Conservation (phyloP, 2,113 vertebrate genomes). For the Gopherus evgoodei region DNA sequence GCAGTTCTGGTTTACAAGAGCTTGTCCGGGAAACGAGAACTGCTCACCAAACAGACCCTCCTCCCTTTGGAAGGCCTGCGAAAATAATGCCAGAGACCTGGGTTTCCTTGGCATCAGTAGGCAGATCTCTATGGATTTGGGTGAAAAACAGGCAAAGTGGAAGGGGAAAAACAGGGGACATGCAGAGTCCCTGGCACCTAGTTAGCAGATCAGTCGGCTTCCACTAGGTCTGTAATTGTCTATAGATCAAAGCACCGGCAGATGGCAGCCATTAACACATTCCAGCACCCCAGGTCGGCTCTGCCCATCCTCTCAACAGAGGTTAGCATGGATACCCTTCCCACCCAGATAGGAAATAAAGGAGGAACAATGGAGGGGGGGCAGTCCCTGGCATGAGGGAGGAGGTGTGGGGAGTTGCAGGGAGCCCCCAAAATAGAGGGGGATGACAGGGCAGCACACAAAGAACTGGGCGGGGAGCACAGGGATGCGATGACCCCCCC, state of each 20-base stretch:
- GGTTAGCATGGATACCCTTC: background rate
- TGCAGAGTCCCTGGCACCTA: background rate
- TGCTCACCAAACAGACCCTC: background rate
- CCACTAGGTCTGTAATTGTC: background rate
- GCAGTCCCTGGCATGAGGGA: background rate
- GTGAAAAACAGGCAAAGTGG: background rate
- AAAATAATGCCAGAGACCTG: background rate
- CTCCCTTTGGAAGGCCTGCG: background rate
- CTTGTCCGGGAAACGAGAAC: background rate
- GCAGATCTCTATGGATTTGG: background rate
- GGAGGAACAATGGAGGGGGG: background rate
- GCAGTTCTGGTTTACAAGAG: background rate
- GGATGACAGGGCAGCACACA: background rate
- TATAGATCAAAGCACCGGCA: background rate
- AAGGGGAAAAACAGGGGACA: background rate
- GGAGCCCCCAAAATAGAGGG: background rate
- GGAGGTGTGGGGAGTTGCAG: too few species aligned
- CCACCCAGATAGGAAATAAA: background rate
- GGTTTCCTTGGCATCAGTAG: background rate
- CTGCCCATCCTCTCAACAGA: background rate
- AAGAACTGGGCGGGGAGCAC: background rate
- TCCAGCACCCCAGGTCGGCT: background rate
- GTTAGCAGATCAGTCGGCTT: background rate
- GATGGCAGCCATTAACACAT: background rate
- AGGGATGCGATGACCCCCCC: background rate